These are phyloP conservation scores for Archips crataeganus DNA, from an alignment of 2,888 invertebrate genomes.

Conservation along the genomic window DNA sequence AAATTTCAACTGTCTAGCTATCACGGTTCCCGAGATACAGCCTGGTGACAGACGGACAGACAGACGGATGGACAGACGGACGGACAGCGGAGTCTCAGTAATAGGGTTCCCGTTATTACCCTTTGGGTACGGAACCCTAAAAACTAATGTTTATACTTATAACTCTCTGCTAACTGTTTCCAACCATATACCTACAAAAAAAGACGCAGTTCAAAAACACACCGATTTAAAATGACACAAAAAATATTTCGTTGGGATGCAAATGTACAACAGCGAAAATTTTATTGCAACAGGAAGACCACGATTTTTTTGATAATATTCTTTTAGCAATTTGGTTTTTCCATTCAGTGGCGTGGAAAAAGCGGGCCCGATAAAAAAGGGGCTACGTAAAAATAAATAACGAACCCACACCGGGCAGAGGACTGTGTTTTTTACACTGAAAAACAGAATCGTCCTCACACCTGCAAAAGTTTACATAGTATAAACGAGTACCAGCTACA, in stretches of 20 bases:
- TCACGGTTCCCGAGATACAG: no score
- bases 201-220: not conserved
- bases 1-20: no score
- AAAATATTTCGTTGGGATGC: conserved; percentile 14
- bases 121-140: no score
- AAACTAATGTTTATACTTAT: no score
- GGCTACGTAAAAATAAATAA: conserved; percentile 48
- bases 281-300: conserved; percentile 39
- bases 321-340: conserved; percentile 41
- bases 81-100: no score
- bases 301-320: conserved; percentile 41
- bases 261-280: conserved; percentile 30
- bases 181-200: not conserved
- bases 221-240: not conserved
- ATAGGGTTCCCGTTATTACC: no score
- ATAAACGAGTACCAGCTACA: not conserved
- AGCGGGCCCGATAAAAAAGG: conserved; percentile 39
- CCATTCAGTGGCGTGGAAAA: conserved; percentile 42
- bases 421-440: conserved; percentile 21
- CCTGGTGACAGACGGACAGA: no score
- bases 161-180: not conserved
- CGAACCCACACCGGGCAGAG: conserved; percentile 34
- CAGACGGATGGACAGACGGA: no score
- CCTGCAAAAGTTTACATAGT: not conserved
- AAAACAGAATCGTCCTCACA: conserved; percentile 17